These are phyloP conservation scores for Calypte anna DNA, from an alignment of 2,113 vertebrate genomes.

Conservation along the genomic window DNA sequence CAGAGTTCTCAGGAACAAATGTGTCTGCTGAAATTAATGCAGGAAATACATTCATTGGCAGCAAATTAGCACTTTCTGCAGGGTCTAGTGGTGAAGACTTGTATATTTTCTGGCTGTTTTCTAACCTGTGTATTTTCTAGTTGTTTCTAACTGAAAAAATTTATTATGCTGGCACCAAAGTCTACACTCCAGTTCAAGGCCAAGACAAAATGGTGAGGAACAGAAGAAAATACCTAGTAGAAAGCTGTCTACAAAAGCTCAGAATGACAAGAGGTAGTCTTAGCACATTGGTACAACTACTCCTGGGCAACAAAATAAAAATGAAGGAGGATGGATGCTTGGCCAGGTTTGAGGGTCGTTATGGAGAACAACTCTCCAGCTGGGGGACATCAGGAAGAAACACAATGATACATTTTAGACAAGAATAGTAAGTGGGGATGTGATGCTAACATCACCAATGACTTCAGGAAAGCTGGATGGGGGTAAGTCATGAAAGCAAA, in stretches of 20 bases:
- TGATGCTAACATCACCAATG: background rate
- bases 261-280: background rate
- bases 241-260: background rate
- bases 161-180: background rate
- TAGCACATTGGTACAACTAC: background rate
- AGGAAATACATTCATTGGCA: background rate
- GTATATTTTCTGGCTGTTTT: background rate
- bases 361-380: background rate
- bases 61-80: background rate
- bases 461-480: background rate
- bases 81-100: background rate
- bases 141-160: background rate
- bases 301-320: background rate
- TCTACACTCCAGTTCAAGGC: background rate
- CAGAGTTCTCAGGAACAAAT: background rate
- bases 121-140: background rate
- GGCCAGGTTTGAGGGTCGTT: background rate
- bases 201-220: background rate
- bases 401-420: background rate
- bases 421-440: background rate
- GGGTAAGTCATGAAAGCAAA: background rate
- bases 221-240: background rate
- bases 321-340: background rate
- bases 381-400: background rate
- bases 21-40: background rate